These are phyloP conservation scores for Plutomurus gul DNA, from an alignment of 1,140 invertebrate species.

Conservation along the genomic window DNA sequence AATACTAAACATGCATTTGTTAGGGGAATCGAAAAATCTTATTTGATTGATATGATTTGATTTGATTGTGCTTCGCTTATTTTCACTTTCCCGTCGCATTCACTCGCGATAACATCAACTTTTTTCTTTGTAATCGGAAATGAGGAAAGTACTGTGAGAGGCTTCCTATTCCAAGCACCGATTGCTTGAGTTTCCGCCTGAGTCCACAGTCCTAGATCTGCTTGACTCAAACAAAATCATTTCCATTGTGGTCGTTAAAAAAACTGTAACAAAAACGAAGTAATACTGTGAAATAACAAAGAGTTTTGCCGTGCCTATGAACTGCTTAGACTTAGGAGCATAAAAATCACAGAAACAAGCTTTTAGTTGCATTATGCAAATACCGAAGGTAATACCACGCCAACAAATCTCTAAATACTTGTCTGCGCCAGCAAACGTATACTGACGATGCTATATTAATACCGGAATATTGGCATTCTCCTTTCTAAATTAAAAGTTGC, in stretches of 20 bases:
- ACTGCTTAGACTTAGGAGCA: too few species aligned
- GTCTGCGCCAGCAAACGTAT: too few species aligned
- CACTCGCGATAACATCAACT: not conserved
- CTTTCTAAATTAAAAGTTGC: too few species aligned
- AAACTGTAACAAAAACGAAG: not conserved
- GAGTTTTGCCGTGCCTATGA: not conserved
- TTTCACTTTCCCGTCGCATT: constrained; percentile 2
- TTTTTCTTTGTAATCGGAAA: constrained; percentile 8
- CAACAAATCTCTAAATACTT: too few species aligned
- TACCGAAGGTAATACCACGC: too few species aligned
- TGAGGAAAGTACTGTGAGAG: not conserved
- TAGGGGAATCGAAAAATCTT: not conserved
- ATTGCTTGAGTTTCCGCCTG: constrained; percentile 23
- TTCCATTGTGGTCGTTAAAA: not conserved
- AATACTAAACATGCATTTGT: too few species aligned
- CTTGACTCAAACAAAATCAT: not conserved
- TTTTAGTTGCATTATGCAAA: too few species aligned
- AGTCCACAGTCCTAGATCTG: not conserved
- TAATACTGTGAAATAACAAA: constrained; percentile 1
- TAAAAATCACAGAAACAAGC: too few species aligned
- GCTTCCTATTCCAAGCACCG: not conserved
- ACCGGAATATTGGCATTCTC: too few species aligned
- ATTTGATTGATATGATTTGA: not conserved
- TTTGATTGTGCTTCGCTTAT: constrained; percentile 23
- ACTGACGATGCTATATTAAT: too few species aligned